Evolutionary conservation across 2,888 invertebrate species (phyloP).

Genomic region (Spicauda simplicius): DNA sequence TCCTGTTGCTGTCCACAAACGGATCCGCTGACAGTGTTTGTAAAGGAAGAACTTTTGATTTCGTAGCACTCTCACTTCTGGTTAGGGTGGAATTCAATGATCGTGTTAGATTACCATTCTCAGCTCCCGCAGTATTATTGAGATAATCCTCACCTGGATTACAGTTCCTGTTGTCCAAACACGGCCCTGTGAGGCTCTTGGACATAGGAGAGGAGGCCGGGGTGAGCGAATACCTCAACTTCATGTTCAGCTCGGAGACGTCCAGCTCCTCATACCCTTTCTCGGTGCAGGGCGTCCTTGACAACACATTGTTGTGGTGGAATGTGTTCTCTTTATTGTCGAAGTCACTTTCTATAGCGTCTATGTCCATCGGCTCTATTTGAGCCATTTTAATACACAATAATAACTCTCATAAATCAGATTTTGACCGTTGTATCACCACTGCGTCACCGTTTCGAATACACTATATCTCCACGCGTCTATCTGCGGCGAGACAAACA

Average conservation of each 20-base stretch:
- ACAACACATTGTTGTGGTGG: slow-evolving; percentile 67
- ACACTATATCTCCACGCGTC: slow-evolving; percentile 46
- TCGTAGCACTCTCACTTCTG: slow-evolving; percentile 57
- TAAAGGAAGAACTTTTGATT: slow-evolving; percentile 64
- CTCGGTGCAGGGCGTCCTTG: slow-evolving; percentile 63
- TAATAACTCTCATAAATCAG: slow-evolving; percentile 40
- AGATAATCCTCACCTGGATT: slow-evolving; percentile 54
- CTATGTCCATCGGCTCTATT: slow-evolving; percentile 75
- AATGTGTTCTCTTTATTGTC: slow-evolving; percentile 77
- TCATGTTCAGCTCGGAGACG: slow-evolving; percentile 76
- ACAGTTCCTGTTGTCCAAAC: slow-evolving; percentile 54
- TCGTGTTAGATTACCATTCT: slow-evolving; percentile 62
- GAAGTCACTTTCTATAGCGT: slow-evolving; percentile 66
- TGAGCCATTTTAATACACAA: slow-evolving; percentile 39
- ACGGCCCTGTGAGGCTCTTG: slow-evolving; percentile 65
- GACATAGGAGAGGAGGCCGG: slow-evolving; percentile 75
- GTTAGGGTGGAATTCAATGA: slow-evolving; percentile 66
- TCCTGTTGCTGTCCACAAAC: slow-evolving; percentile 55
- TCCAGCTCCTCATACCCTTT: slow-evolving; percentile 78
- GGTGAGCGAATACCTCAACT: slow-evolving; percentile 74
- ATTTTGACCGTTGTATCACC: slow-evolving; percentile 15
- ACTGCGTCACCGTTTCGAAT: slow-evolving; percentile 29
- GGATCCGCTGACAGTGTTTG: slow-evolving; percentile 59
- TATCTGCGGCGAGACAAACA: slow-evolving; percentile 56
- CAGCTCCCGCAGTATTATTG: slow-evolving; percentile 45